These are phyloP conservation scores for Megaustenia siamemsis DNA, from an alignment of 2,888 invertebrate genomes.

Conservation along the genomic window DNA sequence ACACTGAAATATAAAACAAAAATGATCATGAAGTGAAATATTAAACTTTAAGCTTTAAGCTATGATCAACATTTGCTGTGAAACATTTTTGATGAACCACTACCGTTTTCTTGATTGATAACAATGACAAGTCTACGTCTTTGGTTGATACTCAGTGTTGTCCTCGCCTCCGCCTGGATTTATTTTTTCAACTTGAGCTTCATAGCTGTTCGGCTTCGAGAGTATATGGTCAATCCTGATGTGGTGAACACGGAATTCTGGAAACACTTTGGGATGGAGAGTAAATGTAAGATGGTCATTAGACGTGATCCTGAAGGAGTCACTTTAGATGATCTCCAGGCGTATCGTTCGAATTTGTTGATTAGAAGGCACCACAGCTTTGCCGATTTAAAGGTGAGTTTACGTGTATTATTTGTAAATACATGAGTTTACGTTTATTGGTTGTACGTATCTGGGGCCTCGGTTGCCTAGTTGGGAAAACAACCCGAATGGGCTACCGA, in stretches of 20 bases:
- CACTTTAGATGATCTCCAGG: conserved; percentile 46
- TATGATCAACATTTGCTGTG: too few relatives aligned
- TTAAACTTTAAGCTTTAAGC: too few relatives aligned
- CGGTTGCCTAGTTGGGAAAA: too few relatives aligned
- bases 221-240: background rate
- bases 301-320: conserved; percentile 14
- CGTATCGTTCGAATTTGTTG: conserved; percentile 48
- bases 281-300: conserved; percentile 3
- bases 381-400: conserved; percentile 18
- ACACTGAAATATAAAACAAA: too few relatives aligned
- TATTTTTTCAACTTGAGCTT: conserved; percentile 20
- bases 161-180: background rate
- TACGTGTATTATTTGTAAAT: too few relatives aligned
- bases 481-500: too few relatives aligned
- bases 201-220: background rate
- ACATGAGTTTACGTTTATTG: too few relatives aligned
- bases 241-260: conserved; percentile 22
- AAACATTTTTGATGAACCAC: too few relatives aligned
- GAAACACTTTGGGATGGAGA: conserved; percentile 26
- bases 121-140: background rate
- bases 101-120: too few relatives aligned
- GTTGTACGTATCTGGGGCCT: too few relatives aligned
- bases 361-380: background rate
- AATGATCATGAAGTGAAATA: too few relatives aligned
- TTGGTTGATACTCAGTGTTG: background rate